phyloP scores from a whole-genome alignment of 2,888 invertebrate genomes.

The Sepiola atlantica region DNA sequence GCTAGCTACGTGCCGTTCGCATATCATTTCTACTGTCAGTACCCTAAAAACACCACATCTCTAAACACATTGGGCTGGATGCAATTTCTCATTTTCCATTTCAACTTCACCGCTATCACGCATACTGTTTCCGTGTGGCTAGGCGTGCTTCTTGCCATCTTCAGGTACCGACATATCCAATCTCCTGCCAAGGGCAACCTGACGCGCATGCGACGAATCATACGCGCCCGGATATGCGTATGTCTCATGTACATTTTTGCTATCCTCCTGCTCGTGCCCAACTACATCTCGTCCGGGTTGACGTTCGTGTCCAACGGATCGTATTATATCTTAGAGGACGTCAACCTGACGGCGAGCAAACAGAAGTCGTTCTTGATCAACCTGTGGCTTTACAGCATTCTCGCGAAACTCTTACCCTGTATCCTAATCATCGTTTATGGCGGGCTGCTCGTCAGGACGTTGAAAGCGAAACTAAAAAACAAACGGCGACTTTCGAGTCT shows the following conservation, averaged over 20 bases:
- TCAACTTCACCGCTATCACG: slow-evolving; percentile 89
- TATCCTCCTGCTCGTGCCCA: slow-evolving; percentile 86
- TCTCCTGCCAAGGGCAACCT: slow-evolving; percentile 85
- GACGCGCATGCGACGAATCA: slow-evolving; percentile 63
- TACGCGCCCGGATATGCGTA: slow-evolving; percentile 84
- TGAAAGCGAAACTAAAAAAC: slow-evolving; percentile 59
- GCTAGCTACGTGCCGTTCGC: slow-evolving; percentile 91
- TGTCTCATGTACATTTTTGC: slow-evolving; percentile 88
- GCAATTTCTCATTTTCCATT: slow-evolving; percentile 81
- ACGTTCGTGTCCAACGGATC: slow-evolving; percentile 54
- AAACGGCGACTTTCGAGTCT: slow-evolving; percentile 53
- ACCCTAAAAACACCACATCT: slow-evolving; percentile 57
- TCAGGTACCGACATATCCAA: slow-evolving; percentile 81
- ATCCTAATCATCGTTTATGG: slow-evolving; percentile 84
- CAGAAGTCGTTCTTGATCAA: slow-evolving; percentile 76
- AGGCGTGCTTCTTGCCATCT: slow-evolving; percentile 91
- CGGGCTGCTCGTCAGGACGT: slow-evolving; percentile 69
- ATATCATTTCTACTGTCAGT: slow-evolving; percentile 78
- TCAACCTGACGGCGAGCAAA: slow-evolving; percentile 57
- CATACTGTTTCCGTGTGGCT: slow-evolving; percentile 95
- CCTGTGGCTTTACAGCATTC: slow-evolving; percentile 92
- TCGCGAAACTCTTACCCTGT: slow-evolving; percentile 93
- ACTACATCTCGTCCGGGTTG: slow-evolving; percentile 86
- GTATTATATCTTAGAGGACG: slow-evolving; percentile 58
- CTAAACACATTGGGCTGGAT: slow-evolving; percentile 73